These are phyloP conservation scores for Drosophila bocki DNA, from an alignment of 1,140 invertebrate species.

Conservation along the genomic window DNA sequence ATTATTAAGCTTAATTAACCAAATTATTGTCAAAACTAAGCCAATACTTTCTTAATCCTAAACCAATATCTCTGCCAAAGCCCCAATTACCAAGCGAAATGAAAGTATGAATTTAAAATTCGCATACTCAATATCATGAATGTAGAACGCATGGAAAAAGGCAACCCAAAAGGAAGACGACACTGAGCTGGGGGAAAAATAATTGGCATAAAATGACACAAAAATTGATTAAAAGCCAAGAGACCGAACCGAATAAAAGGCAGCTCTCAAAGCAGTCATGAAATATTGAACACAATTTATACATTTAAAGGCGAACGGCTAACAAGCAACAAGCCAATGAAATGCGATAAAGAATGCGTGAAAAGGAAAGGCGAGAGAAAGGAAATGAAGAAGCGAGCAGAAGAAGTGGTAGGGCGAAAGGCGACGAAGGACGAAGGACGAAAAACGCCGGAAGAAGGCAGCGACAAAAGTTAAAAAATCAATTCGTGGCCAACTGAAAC, in stretches of 20 bases:
- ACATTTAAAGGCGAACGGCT: conserved; percentile 50
- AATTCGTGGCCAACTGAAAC: conserved; percentile 81
- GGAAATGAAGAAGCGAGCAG: conserved; percentile 64
- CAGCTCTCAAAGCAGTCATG: conserved; percentile 30
- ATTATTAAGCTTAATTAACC: background rate
- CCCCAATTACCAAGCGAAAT: background rate
- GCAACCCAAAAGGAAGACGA: conserved; percentile 13
- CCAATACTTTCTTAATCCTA: background rate
- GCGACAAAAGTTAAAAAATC: conserved; percentile 72
- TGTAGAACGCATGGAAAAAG: conserved; percentile 1
- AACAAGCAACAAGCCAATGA: conserved; percentile 71
- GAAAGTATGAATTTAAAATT: conserved; percentile 13
- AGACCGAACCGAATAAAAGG: conserved; percentile 29
- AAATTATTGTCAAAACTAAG: background rate
- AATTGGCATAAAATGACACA: conserved; percentile 77
- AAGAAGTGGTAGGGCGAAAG: conserved; percentile 21
- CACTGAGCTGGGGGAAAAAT: conserved; percentile 32
- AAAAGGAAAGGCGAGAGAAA: conserved; percentile 19
- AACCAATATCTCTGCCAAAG: background rate
- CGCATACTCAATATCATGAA: background rate
- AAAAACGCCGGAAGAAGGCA: conserved; percentile 24
- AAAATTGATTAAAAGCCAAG: conserved; percentile 69
- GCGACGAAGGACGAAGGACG: conserved; percentile 46
- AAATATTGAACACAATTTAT: conserved; percentile 73
- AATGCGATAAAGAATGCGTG: conserved; percentile 72